Evolutionary conservation across 2,888 invertebrate genomes (phyloP).

Genomic region (Lordiphosa fenestrarum): DNA sequence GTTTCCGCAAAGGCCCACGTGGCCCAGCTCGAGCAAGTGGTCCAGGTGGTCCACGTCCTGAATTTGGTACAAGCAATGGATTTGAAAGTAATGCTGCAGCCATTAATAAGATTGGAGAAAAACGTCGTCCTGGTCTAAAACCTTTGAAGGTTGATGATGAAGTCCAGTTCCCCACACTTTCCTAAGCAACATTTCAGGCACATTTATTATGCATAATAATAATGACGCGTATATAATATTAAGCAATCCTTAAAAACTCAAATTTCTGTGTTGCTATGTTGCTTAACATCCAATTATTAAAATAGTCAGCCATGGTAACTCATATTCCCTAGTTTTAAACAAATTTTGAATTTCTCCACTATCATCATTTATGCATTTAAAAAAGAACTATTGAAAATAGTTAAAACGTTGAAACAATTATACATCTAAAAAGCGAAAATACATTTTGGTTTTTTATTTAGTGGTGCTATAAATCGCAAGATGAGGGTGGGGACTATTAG

Average conservation of each 20-base stretch:
- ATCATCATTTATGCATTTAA: slow-evolving; percentile 41
- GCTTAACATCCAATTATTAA: slow-evolving; percentile 37
- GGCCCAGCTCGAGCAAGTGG: slow-evolving; percentile 73
- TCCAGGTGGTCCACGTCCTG: slow-evolving; percentile 18
- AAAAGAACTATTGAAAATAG: slow-evolving; percentile 65
- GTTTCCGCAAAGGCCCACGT: slow-evolving; percentile 84
- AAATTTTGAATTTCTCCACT: slow-evolving; percentile 42
- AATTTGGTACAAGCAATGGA: slow-evolving; percentile 42
- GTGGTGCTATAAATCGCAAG: neutral
- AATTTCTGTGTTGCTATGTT: slow-evolving; percentile 26
- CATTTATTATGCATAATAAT: neutral
- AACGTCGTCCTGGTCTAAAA: slow-evolving; percentile 62
- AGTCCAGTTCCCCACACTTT: slow-evolving; percentile 96
- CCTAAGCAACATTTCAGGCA: slow-evolving; percentile 81
- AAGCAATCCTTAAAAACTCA: slow-evolving; percentile 29
- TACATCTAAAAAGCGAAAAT: slow-evolving; percentile 28
- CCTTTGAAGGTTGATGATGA: slow-evolving; percentile 97
- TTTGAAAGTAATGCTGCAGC: slow-evolving; percentile 66
- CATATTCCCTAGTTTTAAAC: slow-evolving; percentile 39
- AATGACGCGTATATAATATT: slow-evolving; percentile 24
- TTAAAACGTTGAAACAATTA: slow-evolving; percentile 50
- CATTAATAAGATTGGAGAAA: slow-evolving; percentile 51
- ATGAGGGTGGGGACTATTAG: no score
- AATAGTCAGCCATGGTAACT: slow-evolving; percentile 36
- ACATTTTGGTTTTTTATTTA: slow-evolving; percentile 10